Base-by-base conservation (phyloP, 2,797 vertebrate species). In the Acestrorhynchus altus region DNA sequence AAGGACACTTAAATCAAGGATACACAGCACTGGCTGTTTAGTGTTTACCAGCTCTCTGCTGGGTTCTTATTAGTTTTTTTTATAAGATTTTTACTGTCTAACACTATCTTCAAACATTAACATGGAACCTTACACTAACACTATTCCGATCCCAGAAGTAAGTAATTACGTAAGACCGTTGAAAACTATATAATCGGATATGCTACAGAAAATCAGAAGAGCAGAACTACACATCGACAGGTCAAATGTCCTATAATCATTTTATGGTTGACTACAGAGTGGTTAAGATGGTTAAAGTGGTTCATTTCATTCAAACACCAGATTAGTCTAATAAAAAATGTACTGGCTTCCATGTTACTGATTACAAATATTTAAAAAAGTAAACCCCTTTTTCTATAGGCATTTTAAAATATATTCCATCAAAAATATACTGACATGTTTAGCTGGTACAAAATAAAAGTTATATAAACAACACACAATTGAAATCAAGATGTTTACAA, bases 331-430 rank as follows among this genome's bases (percentile, higher is more conserved):
- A n/a, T n/a, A n/a, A 83, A 84, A 89, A 81, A 88, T 39, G 9
- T 61, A 83, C 83, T 83, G 79, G 74, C 80, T 85, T 81, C 80
- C 86, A 87, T 85, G 92, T 94, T 94, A 95, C 93, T 93, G 91
- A 91, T 90, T 93, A 95, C 91, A 91, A 91, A 91, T 92, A 92
- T 92, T 81, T 64, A 93, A 92, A 94, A 95, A 95, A 95, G 92
- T 94, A 93, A 94, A 94, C 89, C 88, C 90, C 74, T 92, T 90
- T 92, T 90, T 92, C 92, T 93, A 90, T 91, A 93, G 91, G 92
- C 90, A 92, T 93, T 92, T 94, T 89, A 95, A 94, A 95, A 95
- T 94, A 94, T 94, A 92, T 94, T 94, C 92, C 93, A 94, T 94
- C 92, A 95, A 75, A 95, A 95, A 95, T 94, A 94, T 91, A 93